phyloP scores from a whole-genome alignment of 2,888 invertebrate genomes.

The Aphelenchoides bicaudatus region DNA sequence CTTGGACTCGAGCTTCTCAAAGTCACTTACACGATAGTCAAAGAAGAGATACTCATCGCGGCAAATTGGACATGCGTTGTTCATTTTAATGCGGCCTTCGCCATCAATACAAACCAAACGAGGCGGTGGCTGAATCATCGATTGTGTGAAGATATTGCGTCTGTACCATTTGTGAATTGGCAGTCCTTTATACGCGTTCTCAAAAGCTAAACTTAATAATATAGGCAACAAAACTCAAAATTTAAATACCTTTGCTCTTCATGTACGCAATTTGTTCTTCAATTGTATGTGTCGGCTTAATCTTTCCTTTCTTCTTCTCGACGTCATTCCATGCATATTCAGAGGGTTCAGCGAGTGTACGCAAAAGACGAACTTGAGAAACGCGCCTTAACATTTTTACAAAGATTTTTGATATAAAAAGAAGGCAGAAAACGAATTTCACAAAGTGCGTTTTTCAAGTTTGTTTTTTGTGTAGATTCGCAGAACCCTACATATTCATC shows the following conservation, averaged over 20 bases:
- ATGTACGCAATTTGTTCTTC: slow-evolving; percentile 56
- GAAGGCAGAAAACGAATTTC: too few relatives aligned
- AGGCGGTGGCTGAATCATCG: slow-evolving; percentile 51
- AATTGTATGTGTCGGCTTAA: slow-evolving; percentile 53
- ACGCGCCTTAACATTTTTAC: too few relatives aligned
- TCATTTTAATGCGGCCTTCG: slow-evolving; percentile 53
- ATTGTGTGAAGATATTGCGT: slow-evolving; percentile 52
- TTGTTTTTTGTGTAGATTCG: too few relatives aligned
- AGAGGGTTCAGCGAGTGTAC: too few relatives aligned
- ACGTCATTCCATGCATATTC: slow-evolving; percentile 51
- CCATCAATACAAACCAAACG: slow-evolving; percentile 57
- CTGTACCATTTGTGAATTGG: slow-evolving; percentile 55
- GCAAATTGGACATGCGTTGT: slow-evolving; percentile 57
- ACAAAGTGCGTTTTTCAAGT: too few relatives aligned
- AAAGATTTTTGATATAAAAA: too few relatives aligned
- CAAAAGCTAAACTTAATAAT: slow-evolving; percentile 43
- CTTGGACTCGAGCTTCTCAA: too few relatives aligned
- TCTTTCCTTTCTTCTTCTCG: slow-evolving; percentile 53
- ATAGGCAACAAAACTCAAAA: background rate
- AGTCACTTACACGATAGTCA: slow-evolving; percentile 49
- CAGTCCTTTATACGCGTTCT: slow-evolving; percentile 53
- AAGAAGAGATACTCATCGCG: slow-evolving; percentile 59
- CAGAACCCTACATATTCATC: too few relatives aligned
- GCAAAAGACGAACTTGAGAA: too few relatives aligned
- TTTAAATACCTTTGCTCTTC: slow-evolving; percentile 48